Base-by-base conservation (phyloP, 2,888 invertebrate genomes). In the Hypsopygia costalis region DNA sequence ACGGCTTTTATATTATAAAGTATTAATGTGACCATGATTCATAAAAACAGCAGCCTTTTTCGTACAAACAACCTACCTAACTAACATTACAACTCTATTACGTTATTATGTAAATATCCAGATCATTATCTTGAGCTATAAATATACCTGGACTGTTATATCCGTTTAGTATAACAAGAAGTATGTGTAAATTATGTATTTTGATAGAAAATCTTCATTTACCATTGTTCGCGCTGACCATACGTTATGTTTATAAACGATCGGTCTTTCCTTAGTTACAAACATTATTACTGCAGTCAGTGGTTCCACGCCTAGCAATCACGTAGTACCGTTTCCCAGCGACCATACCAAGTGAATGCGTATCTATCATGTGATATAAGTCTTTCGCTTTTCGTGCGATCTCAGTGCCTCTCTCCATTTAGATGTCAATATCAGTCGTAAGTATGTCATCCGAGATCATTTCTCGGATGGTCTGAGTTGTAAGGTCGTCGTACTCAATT, bases 201-300 rank as follows among this genome's bases (percentile, higher is more conserved):
- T 52, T 52, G 46, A 47, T 51, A 50, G 41, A 55, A 52, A 45
- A 53, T 48, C 49, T 47, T 48, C 43, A 39, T 47, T 46, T 46
- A 44, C 55, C 46, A 64, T 67, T 72, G 62, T 68, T 49, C 53
- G 38, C 42, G 47, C 72, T 65, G 69, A 66, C 76, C 55, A 62
- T 81, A 74, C 75, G 32, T 36, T 41, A 56, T 82, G 79, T 79
- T 82, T 81, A 76, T 75, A 82, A 81, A 78, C 75, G 67, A 58
- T 58, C 51, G 55, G 55, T 67, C 71, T 74, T 77, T 69, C 73
- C 69, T 69, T 69, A 60, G 64, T 63, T 63, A 60, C 70, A 62
- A 68, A 69, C 62, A 65, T 57, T 55, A 62, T 54, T 56, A 58
- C 47, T 54, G 61, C 61, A 59, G 62, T 60, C 66, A 66, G 69